A percentile compares a stretch with the other conserved stretches of the same genome.
These are phyloP conservation scores for Drosophila meridionalis DNA, from an alignment of 2,888 invertebrate species.

Conservation along the genomic window DNA sequence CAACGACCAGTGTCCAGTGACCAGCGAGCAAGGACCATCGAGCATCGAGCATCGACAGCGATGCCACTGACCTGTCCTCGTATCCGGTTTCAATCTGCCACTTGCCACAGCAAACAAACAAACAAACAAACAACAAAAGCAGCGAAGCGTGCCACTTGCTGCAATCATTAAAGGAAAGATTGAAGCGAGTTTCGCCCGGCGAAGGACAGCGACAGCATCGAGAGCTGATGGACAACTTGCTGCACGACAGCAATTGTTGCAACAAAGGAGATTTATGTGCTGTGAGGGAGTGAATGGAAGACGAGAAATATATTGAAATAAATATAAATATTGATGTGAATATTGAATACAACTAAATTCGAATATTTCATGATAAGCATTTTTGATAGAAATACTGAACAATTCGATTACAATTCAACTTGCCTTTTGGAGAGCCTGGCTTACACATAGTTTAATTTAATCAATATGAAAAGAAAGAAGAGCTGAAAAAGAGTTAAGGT, in stretches of 20 bases:
- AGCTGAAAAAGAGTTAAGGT: no score
- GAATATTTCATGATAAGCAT: no score
- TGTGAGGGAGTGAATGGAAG: conserved; percentile 1
- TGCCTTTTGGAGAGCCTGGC: no score
- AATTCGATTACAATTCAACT: no score
- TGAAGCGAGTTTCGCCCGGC: neutral
- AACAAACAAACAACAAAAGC: conserved; percentile 29
- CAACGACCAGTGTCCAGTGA: conserved; percentile 17
- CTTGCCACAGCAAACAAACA: conserved; percentile 25
- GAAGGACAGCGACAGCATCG: neutral
- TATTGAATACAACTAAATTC: neutral
- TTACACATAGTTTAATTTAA: no score
- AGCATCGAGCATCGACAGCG: conserved; percentile 17
- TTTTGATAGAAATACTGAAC: no score
- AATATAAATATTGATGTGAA: neutral
- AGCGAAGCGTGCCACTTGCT: conserved; percentile 25
- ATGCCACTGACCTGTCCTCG: conserved; percentile 41
- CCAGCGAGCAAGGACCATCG: conserved; percentile 5
- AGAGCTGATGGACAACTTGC: conserved; percentile 35
- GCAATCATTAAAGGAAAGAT: conserved; percentile 25
- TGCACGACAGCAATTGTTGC: conserved; percentile 57
- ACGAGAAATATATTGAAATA: neutral
- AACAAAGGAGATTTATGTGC: conserved; percentile 27
- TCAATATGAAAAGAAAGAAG: no score
- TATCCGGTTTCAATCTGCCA: conserved; percentile 35